Evolutionary conservation across 2,888 invertebrate species (phyloP).

Genomic region (Fragum fragum): DNA sequence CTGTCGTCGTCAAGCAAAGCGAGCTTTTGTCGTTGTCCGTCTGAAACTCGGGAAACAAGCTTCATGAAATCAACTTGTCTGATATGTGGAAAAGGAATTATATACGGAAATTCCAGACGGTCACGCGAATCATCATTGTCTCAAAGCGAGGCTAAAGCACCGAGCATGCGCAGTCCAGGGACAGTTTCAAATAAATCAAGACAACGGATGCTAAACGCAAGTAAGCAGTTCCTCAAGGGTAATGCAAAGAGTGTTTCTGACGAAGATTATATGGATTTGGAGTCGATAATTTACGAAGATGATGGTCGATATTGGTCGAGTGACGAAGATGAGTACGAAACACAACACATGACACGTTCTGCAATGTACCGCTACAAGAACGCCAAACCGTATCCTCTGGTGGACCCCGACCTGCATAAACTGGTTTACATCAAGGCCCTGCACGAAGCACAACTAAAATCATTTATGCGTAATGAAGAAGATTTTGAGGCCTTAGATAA

Average conservation of each 20-base stretch:
- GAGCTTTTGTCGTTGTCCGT: slow-evolving; percentile 58
- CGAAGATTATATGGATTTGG: slow-evolving; percentile 62
- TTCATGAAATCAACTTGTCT: slow-evolving; percentile 41
- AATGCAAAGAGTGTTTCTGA: slow-evolving; percentile 38
- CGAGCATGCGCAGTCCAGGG: slow-evolving; percentile 24
- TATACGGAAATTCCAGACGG: slow-evolving; percentile 6
- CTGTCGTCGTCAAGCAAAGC: slow-evolving; percentile 13
- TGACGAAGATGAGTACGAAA: slow-evolving; percentile 47
- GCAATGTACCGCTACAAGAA: slow-evolving; percentile 37
- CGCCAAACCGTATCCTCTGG: slow-evolving; percentile 50
- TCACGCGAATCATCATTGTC: neutral
- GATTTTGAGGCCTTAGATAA: slow-evolving; percentile 39
- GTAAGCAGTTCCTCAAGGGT: neutral
- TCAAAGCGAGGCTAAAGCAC: slow-evolving; percentile 1
- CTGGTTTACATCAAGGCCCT: slow-evolving; percentile 67
- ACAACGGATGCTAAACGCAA: slow-evolving; percentile 35
- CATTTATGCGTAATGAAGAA: slow-evolving; percentile 26
- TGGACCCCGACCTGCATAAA: slow-evolving; percentile 68
- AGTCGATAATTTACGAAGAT: slow-evolving; percentile 60
- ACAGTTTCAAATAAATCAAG: slow-evolving; percentile 27
- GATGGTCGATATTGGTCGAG: slow-evolving; percentile 59
- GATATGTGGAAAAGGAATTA: slow-evolving; percentile 46
- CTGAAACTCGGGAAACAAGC: slow-evolving; percentile 36
- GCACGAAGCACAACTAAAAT: slow-evolving; percentile 50
- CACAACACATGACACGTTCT: slow-evolving; percentile 22